Conservation (phyloP, 2,888 invertebrate genomes). For the Lithophane socia region DNA sequence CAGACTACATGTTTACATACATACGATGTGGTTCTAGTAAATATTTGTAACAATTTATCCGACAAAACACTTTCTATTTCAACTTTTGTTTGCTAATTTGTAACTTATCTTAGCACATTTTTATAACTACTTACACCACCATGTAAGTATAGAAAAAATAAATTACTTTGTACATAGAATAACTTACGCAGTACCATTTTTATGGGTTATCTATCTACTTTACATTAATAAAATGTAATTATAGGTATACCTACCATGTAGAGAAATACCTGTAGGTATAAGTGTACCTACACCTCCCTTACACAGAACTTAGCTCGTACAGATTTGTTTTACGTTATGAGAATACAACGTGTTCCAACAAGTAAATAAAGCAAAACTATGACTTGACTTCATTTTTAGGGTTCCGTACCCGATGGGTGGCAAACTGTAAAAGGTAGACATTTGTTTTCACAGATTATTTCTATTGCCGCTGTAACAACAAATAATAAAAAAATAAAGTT, state of each 20-base stretch:
- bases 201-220: not conserved
- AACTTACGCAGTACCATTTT: not conserved
- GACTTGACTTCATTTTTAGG: not conserved
- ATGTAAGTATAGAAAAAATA: not conserved
- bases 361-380: not conserved
- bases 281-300: not conserved
- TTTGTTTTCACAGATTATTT: too few species aligned
- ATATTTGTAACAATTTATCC: not conserved
- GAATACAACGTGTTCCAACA: not conserved
- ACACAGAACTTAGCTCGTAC: not conserved
- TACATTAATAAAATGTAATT: not conserved
- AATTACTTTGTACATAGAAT: slow-evolving; percentile 24
- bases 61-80: not conserved
- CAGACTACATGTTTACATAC: slow-evolving; percentile 17
- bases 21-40: not conserved
- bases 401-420: not conserved
- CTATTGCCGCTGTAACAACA: too few species aligned
- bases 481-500: too few species aligned
- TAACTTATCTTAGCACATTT: not conserved
- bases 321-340: not conserved
- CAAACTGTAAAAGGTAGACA: not conserved
- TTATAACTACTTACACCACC: not conserved
- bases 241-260: not conserved
- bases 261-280: not conserved
- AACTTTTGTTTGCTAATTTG: too few species aligned